Evolutionary conservation across 2,797 vertebrate genomes (phyloP), one percentile per base, ranked within the genome.

Genomic region (Pitangus sulphuratus): DNA sequence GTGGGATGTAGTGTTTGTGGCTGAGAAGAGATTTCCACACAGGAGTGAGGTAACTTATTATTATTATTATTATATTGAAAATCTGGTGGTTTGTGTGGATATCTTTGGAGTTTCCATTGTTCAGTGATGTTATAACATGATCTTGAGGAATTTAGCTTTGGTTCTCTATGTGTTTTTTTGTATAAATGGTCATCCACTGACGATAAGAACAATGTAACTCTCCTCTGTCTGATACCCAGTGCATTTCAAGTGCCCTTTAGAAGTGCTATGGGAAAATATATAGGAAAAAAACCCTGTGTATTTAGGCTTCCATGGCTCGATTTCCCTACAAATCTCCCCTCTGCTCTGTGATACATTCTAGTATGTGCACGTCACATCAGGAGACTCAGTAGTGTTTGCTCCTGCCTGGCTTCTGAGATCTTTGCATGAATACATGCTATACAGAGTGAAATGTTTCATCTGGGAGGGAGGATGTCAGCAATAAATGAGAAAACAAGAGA

Each of bases 401-500:
- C 19, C 69, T 88, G 68, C 82, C 24, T 85, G 21, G 3, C 50
- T 56, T 31, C 81, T 40, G 72, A 87, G 87, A 40, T 85, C 68
- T 83, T 65, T 12, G 6, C 45, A 4, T 24, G 39, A 87, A 15
- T 45, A n/a, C 30, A 5, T 22, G 17, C 61, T 69, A 45, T 47
- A 48, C 1, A 1, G 50, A 83, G 64, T 31, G 64, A 4, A 92
- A 78, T 40, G 69, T 50, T 92, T 78, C 58, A 2, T 78, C 92
- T 81, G 72, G 79, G 89, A 85, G 72, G 79, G 79, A 83, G 28
- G 42, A 89, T 77, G 94, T 95, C 96, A 85, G 82, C 75, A 2
- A 68, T 70, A 96, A 96, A 97, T 97, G 95, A 96, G 95, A 86
- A 96, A 96, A 96, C 95, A 95, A 96, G 96, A 96, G 92, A 89